Conservation (phyloP, 2,113 vertebrate species). For the Lasiurus borealis region DNA sequence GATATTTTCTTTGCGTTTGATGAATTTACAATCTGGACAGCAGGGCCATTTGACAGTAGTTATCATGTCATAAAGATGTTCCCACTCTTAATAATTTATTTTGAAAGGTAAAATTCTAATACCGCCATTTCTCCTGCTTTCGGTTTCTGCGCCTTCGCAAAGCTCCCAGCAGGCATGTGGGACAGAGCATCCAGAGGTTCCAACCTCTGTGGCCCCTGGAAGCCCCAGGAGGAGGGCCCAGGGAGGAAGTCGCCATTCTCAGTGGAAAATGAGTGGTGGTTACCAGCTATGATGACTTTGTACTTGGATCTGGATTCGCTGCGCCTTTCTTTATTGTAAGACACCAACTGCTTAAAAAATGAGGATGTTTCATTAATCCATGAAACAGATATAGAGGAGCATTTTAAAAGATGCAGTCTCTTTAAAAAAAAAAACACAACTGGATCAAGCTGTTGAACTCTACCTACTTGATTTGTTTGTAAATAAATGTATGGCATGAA, state of each 20-base stretch:
- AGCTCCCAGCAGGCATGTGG: no score
- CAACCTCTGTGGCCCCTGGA: no score
- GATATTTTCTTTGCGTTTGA: not conserved
- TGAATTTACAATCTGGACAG: not conserved
- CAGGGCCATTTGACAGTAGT: not conserved
- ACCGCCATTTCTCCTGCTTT: no score
- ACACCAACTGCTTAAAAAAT: constrained; percentile 97
- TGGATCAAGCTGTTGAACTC: constrained; percentile 61
- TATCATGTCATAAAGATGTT: not conserved
- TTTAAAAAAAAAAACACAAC: not conserved
- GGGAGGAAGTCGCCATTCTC: no score
- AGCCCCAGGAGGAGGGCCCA: no score
- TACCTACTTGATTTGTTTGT: constrained; percentile 70
- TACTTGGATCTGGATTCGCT: no score
- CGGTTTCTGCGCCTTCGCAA: no score
- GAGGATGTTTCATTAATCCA: constrained; percentile 76
- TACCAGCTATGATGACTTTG: no score
- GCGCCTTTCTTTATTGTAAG: constrained; percentile 94
- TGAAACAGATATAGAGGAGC: constrained; percentile 75
- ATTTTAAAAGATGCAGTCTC: constrained; percentile 47
- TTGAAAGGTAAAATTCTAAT: not conserved
- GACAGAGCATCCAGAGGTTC: no score
- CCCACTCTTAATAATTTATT: not conserved
- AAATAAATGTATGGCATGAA: constrained; percentile 84
- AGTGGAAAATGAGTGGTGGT: no score